A percentile compares a stretch with the other conserved stretches of the same genome.
phyloP scores from a whole-genome alignment of 2,888 invertebrate species.

The Aproaerema taeniolella region DNA sequence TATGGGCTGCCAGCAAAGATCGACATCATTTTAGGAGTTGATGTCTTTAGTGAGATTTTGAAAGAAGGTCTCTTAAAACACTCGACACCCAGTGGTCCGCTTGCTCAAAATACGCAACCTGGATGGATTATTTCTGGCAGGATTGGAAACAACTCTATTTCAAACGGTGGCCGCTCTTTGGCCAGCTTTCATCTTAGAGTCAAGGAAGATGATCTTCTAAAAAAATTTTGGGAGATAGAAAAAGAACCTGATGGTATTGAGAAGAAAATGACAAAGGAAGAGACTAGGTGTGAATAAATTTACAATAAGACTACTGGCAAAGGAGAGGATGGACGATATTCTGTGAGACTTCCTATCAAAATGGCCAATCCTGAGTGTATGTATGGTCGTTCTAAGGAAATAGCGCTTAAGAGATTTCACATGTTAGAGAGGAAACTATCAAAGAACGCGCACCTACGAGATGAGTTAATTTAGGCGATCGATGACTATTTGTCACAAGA shows the following conservation, averaged over 20 bases:
- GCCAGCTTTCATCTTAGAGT: conserved; percentile 8
- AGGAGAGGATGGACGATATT: conserved; percentile 17
- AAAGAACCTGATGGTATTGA: conserved; percentile 6
- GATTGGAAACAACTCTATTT: background rate
- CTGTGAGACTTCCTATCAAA: conserved; percentile 15
- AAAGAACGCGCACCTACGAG: conserved; percentile 8
- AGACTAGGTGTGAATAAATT: conserved; percentile 15
- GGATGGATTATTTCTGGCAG: conserved; percentile 25
- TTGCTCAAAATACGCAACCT: conserved; percentile 19
- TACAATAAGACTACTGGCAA: conserved; percentile 12
- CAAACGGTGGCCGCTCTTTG: background rate
- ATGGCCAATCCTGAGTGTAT: conserved; percentile 14
- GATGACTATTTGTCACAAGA: conserved; percentile 14
- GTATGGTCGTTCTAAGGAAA: conserved; percentile 15
- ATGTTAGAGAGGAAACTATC: conserved; percentile 13
- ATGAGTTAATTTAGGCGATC: conserved; percentile 18
- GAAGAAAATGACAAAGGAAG: conserved; percentile 10
- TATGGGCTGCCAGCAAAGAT: conserved; percentile 19
- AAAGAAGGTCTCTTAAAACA: conserved; percentile 14
- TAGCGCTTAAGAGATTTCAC: conserved; percentile 17
- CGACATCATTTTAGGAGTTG: conserved; percentile 21
- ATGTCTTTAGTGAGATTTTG: conserved; percentile 17
- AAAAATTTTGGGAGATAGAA: conserved; percentile 21
- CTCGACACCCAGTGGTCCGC: conserved; percentile 8
- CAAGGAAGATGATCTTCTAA: conserved; percentile 15